Base-by-base conservation (phyloP, 1,140 invertebrate genomes). In the Ctenoplectra terminalis region DNA sequence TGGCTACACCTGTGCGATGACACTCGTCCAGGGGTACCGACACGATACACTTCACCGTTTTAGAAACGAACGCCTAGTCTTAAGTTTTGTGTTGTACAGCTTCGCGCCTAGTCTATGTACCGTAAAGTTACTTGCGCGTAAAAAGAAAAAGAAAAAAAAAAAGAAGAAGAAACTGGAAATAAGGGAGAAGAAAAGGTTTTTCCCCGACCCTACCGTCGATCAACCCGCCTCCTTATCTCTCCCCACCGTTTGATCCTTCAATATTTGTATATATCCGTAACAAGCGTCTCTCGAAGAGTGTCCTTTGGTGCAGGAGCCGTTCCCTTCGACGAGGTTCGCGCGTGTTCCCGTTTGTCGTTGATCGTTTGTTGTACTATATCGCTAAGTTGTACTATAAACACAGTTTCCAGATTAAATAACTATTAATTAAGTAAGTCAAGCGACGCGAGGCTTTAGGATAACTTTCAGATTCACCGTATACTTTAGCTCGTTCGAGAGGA, bases 81-180 rank as follows among this genome's bases (percentile, higher is more conserved):
- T 88, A 83, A 86, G 56, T 86, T 88, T 89, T 77, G 63, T 85
- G 87, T 89, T 90, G 88, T 89, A 89, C 87, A 89, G 89, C 89
- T 90, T 89, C 71, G 75, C 79, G 88, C 89, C 88, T 90, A 90
- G 84, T 83, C 82, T 87, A 80, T 89, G 84, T 87, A 87, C 58
- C 64, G 73, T 84, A 83, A 87, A 69, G 79, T 87, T 87, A 88
- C 63, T 71, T 60, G 17, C 77, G 54, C 82, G 60, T 84, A 66
- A 78, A 56, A 72, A 1, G 5, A 26, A 23, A 26, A 7, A 13
- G 0, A 17, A 46, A 26, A 8, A 0, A 20, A 6, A 23, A 71
- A 23, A 40, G 54, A 52, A 9, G 52, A 56, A 56, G 13, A 52
- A 52, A 52, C 23, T 2, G 2, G 52, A 17, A 20, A 20, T 11